Conservation (phyloP, 2,113 vertebrate genomes). For the Sterrhoptilus dennistouni region DNA sequence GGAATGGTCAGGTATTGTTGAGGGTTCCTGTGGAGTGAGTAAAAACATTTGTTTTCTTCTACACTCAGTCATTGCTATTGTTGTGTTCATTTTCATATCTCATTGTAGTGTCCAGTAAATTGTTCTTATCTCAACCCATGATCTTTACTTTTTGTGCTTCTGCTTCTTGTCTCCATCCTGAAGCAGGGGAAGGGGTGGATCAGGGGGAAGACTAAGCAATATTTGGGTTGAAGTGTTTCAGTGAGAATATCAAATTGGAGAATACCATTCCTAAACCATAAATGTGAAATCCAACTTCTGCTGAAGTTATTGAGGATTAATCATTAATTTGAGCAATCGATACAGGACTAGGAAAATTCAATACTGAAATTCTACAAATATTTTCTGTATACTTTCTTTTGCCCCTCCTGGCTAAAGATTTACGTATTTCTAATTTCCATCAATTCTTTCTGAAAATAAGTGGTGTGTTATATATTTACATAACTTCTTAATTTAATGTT, state of each 20-base stretch:
- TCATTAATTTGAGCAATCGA: not conserved
- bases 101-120: not conserved
- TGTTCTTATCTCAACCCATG: not conserved
- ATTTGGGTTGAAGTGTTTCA: not conserved
- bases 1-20: rapidly evolving
- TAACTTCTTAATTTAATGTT: not conserved
- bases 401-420: not conserved
- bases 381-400: not conserved
- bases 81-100: not conserved
- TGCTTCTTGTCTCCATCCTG: not conserved
- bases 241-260: not conserved
- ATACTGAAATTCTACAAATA: not conserved
- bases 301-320: not conserved
- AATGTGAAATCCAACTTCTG: not conserved
- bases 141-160: not conserved
- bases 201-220: not conserved
- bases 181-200: not conserved
- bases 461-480: not conserved
- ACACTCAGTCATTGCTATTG: not conserved
- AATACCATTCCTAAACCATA: not conserved
- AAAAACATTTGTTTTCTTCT: not conserved
- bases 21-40: not conserved
- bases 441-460: not conserved
- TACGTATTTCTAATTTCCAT: not conserved
- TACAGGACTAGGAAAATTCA: not conserved